Evolutionary conservation across 2,888 invertebrate genomes (phyloP).

Genomic region (Hofmannophila pseudospretella): DNA sequence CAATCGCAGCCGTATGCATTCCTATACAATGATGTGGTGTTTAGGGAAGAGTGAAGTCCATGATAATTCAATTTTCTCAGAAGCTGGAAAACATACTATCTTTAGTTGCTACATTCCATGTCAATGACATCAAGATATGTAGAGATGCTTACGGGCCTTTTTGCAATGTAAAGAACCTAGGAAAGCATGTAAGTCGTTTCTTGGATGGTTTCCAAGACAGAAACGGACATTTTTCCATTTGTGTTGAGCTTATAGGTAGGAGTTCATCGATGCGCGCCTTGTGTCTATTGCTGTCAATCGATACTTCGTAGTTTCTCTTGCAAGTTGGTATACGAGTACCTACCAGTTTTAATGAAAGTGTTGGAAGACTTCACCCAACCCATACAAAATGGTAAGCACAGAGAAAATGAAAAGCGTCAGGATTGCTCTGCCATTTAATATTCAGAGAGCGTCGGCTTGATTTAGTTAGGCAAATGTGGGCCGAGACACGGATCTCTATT

Average conservation of each 20-base stretch:
- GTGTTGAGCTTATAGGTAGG: too few relatives aligned
- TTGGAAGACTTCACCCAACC: slow-evolving; percentile 24
- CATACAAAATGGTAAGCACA: slow-evolving; percentile 38
- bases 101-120: background rate
- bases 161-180: too few relatives aligned
- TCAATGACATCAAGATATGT: background rate
- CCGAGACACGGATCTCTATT: slow-evolving; percentile 57
- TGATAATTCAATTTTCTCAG: slow-evolving; percentile 10
- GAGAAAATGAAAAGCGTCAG: slow-evolving; percentile 57
- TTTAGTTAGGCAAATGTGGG: slow-evolving; percentile 61
- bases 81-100: slow-evolving; percentile 4
- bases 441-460: slow-evolving; percentile 58
- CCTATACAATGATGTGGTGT: slow-evolving; percentile 43
- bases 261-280: too few relatives aligned
- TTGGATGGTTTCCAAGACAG: slow-evolving; percentile 5
- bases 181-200: too few relatives aligned
- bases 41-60: slow-evolving; percentile 30
- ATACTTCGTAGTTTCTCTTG: too few relatives aligned
- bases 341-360: slow-evolving; percentile 30
- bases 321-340: too few relatives aligned
- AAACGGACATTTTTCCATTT: slow-evolving; percentile 2
- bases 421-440: slow-evolving; percentile 49
- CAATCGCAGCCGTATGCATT: slow-evolving; percentile 45
- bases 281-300: too few relatives aligned
- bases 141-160: too few relatives aligned